phyloP scores from a whole-genome alignment of 2,113 vertebrate species.

The Lontra canadensis region DNA sequence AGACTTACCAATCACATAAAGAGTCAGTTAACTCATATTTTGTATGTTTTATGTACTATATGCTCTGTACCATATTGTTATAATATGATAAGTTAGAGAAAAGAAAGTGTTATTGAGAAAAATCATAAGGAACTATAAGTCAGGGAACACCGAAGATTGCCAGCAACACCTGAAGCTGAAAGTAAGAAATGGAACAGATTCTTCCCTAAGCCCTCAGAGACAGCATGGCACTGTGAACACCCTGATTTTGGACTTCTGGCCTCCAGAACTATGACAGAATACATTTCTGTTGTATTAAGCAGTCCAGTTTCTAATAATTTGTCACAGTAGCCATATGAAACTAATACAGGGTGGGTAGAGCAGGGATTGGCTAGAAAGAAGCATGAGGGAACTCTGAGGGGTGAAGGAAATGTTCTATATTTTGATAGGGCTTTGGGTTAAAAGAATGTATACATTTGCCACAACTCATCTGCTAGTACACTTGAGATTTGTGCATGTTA shows the following conservation, averaged over 20 bases:
- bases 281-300: neutral
- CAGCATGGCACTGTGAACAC: neutral
- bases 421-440: neutral
- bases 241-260: neutral
- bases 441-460: neutral
- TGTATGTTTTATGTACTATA: neutral
- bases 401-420: neutral
- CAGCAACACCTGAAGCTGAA: neutral
- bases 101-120: neutral
- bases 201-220: neutral
- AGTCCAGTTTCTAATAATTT: neutral
- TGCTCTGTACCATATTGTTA: neutral
- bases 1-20: neutral
- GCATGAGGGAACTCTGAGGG: neutral
- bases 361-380: neutral
- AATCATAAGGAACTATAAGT: neutral
- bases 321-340: neutral
- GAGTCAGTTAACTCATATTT: neutral
- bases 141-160: neutral
- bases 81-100: neutral
- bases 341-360: neutral
- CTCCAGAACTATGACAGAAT: neutral
- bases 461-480: neutral
- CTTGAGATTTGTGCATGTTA: neutral
- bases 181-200: neutral